A percentile compares a stretch with the other conserved stretches of the same genome.
Evolutionary conservation across 2,888 invertebrate species (phyloP).

Genomic region (Tipula vernalis): DNA sequence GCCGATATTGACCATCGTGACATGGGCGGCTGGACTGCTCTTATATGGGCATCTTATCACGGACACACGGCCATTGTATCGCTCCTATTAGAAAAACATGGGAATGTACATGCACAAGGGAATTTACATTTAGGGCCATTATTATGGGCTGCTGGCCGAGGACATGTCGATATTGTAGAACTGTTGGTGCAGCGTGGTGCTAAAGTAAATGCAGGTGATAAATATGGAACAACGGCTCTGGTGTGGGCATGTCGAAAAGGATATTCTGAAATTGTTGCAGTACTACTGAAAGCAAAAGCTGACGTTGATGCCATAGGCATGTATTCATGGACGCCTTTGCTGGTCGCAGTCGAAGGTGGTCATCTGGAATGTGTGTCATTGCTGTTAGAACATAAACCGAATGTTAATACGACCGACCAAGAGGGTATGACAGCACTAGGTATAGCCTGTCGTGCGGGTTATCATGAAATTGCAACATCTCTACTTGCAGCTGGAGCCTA

Average conservation of each 20-base stretch:
- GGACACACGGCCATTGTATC: constrained; percentile 66
- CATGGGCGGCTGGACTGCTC: constrained; percentile 90
- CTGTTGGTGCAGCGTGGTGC: constrained; percentile 75
- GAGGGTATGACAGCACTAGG: constrained; percentile 91
- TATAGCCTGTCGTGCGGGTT: constrained; percentile 91
- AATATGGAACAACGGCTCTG: constrained; percentile 88
- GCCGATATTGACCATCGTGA: constrained; percentile 78
- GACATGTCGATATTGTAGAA: constrained; percentile 72
- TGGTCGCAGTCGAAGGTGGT: constrained; percentile 52
- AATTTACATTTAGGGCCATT: constrained; percentile 84
- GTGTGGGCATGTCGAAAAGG: constrained; percentile 95
- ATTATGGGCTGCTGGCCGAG: constrained; percentile 91
- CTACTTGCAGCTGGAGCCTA: constrained; percentile 87
- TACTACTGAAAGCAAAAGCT: constrained; percentile 73
- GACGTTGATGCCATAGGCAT: constrained; percentile 87
- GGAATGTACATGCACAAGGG: constrained; percentile 90
- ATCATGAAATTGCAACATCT: constrained; percentile 71
- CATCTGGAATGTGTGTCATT: constrained; percentile 61
- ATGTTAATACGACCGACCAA: constrained; percentile 88
- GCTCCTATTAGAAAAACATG: constrained; percentile 68
- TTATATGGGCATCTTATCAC: constrained; percentile 97
- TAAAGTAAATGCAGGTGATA: constrained; percentile 91
- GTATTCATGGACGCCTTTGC: constrained; percentile 93
- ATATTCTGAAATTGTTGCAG: constrained; percentile 67
- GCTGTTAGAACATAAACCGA: constrained; percentile 78